Evolutionary conservation across 2,888 invertebrate genomes (phyloP).

Genomic region (Pseudococcus longispinus): DNA sequence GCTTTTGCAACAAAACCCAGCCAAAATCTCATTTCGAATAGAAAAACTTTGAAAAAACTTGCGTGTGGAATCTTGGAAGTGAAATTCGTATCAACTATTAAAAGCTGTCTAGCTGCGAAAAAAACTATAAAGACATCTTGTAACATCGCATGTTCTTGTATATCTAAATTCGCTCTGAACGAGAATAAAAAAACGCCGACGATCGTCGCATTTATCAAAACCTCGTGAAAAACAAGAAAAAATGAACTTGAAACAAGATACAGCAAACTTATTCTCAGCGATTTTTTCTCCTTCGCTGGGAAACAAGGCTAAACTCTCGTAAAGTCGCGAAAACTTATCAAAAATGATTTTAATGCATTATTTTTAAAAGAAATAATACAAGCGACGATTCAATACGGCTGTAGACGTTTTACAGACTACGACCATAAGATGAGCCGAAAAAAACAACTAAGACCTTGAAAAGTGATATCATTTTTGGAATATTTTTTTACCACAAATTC

Average conservation of each 20-base stretch:
- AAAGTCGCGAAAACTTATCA: neutral
- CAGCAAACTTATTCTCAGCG: neutral
- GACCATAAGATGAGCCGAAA: neutral
- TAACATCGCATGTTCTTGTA: neutral
- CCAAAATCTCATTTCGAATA: neutral
- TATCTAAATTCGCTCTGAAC: neutral
- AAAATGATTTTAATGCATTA: slow-evolving; percentile 23
- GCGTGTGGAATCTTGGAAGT: neutral
- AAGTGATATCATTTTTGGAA: neutral
- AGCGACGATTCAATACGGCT: neutral
- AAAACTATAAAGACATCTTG: slow-evolving; percentile 2
- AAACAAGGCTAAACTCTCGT: neutral
- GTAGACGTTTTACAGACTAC: neutral
- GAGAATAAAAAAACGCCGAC: neutral
- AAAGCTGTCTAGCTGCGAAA: neutral
- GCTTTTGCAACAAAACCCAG: neutral
- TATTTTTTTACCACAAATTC: neutral
- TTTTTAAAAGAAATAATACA: neutral
- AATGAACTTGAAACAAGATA: neutral
- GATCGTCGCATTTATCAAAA: slow-evolving; percentile 16
- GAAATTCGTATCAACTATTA: slow-evolving; percentile 3
- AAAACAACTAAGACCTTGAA: neutral
- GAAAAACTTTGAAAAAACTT: neutral
- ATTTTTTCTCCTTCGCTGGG: neutral
- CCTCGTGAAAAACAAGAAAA: slow-evolving; percentile 16